phyloP scores from a whole-genome alignment of 2,113 vertebrate genomes.

The Spea bombifrons region DNA sequence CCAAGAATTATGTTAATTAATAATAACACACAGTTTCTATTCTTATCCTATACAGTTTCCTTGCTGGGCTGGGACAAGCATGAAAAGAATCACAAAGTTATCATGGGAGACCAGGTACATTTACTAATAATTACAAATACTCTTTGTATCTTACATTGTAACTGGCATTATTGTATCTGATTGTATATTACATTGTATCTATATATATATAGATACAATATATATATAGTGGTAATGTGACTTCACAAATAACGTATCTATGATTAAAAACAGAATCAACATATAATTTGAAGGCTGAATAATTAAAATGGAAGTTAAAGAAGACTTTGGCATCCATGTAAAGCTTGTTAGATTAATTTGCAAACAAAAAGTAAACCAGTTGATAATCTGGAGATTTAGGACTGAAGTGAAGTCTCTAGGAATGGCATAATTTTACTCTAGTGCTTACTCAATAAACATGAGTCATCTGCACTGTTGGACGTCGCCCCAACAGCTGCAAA shows the following conservation, averaged over 20 bases:
- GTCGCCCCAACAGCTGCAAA: neutral
- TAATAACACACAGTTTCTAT: neutral
- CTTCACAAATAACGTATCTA: too few species aligned
- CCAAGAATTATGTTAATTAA: neutral
- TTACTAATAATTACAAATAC: too few species aligned
- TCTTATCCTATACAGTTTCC: neutral
- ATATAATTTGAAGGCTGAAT: too few species aligned
- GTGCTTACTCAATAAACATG: neutral
- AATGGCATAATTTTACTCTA: neutral
- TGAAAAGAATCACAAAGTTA: neutral
- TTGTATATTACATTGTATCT: too few species aligned
- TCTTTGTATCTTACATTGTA: too few species aligned
- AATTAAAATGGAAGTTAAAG: too few species aligned
- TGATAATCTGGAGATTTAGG: neutral
- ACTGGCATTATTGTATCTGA: too few species aligned
- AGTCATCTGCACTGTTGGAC: constrained; percentile 1
- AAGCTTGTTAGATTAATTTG: too few species aligned
- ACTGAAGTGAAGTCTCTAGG: neutral
- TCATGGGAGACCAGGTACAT: neutral
- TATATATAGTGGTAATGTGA: too few species aligned
- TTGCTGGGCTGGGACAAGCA: neutral
- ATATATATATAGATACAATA: too few species aligned
- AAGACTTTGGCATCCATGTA: too few species aligned
- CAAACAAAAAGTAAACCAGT: neutral
- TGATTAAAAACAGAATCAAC: too few species aligned